Evolutionary conservation across 2,797 vertebrate genomes (phyloP).

Genomic region (Zenarchopterus dispar): DNA sequence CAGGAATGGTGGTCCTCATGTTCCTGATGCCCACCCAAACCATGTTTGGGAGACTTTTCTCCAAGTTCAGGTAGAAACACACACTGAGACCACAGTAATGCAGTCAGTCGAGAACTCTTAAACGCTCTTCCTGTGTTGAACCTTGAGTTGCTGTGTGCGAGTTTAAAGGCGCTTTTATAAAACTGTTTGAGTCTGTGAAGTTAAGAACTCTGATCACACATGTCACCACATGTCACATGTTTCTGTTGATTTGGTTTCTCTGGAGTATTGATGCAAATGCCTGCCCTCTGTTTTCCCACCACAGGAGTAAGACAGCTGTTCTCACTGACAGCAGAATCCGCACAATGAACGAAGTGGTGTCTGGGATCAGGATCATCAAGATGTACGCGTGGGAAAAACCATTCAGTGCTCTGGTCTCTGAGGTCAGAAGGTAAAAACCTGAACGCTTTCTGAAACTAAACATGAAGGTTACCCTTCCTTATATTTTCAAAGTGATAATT

Average conservation of each 20-base stretch:
- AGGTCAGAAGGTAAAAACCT: constrained; percentile 85
- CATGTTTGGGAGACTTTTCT: constrained; percentile 90
- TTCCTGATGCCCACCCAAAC: constrained; percentile 91
- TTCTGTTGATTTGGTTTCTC: no score
- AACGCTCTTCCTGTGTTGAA: no score
- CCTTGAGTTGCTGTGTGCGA: no score
- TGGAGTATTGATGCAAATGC: no score
- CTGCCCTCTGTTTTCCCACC: no score
- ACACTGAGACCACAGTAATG: not conserved
- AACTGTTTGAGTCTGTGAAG: no score
- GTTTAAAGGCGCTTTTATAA: no score
- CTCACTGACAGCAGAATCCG: constrained; percentile 91
- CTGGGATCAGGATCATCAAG: constrained; percentile 95
- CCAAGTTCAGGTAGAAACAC: constrained; percentile 85
- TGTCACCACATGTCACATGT: no score
- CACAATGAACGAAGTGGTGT: constrained; percentile 96
- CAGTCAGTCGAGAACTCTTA: no score
- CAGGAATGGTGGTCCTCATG: constrained; percentile 85
- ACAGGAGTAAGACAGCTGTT: constrained; percentile 88
- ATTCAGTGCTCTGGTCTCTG: constrained; percentile 86
- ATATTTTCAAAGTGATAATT: no score
- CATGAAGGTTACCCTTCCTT: no score
- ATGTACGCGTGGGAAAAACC: constrained; percentile 98
- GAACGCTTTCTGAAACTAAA: not conserved
- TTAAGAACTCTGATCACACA: no score